These are phyloP conservation scores for Thamnaconus septentrionalis DNA, from an alignment of 2,113 vertebrate species.

Conservation along the genomic window DNA sequence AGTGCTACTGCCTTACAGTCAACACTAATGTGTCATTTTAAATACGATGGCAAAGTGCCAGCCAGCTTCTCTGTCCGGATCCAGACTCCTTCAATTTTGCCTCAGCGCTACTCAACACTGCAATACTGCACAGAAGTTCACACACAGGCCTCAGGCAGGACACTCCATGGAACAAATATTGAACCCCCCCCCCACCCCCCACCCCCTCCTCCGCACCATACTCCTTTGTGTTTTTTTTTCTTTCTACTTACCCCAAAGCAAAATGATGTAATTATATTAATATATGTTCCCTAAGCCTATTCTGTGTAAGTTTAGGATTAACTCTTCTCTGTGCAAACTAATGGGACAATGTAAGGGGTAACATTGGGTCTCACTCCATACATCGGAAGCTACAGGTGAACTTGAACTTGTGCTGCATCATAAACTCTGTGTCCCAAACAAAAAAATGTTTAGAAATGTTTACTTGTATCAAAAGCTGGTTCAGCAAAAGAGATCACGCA, in stretches of 20 bases:
- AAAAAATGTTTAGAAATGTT: neutral
- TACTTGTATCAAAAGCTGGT: neutral
- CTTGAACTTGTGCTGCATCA: too few relatives aligned
- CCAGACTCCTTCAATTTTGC: conserved; percentile 19
- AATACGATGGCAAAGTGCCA: conserved; percentile 26
- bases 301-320: conserved; percentile 1
- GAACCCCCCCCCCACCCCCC: conserved; percentile 2
- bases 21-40: conserved; percentile 43
- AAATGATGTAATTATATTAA: conserved; percentile 42
- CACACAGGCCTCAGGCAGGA: conserved; percentile 31
- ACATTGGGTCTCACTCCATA: neutral
- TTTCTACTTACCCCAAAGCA: conserved; percentile 14
- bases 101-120: conserved; percentile 5
- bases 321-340: conserved; percentile 5
- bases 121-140: conserved; percentile 20
- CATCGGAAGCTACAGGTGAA: too few relatives aligned
- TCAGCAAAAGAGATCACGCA: too few relatives aligned
- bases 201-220: too few relatives aligned
- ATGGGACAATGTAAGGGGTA: conserved; percentile 6
- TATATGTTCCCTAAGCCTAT: conserved; percentile 30
- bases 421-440: too few relatives aligned
- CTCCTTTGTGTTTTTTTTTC: conserved; percentile 12
- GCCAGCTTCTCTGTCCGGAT: too few relatives aligned
- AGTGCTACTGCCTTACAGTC: conserved; percentile 57
- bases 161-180: conserved; percentile 42